A percentile compares a stretch with the other conserved stretches of the same genome.
Conservation (phyloP, 2,797 vertebrate genomes). For the Periophthalmus magnuspinnatus region DNA sequence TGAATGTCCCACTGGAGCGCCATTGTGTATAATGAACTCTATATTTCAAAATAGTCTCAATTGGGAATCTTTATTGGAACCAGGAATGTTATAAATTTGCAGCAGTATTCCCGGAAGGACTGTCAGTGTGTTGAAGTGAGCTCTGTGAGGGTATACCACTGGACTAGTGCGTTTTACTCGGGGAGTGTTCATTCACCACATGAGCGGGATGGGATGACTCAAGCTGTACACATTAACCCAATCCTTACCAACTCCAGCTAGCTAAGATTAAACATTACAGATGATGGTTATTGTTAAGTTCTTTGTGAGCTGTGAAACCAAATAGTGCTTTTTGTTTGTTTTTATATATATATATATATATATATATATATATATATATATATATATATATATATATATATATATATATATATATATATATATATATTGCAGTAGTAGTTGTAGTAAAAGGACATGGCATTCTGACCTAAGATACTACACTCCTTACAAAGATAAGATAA, state of each 20-base stretch:
- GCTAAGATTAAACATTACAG: conserved; percentile 15
- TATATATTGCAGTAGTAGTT: too few relatives aligned
- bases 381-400: too few relatives aligned
- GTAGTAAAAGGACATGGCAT: too few relatives aligned
- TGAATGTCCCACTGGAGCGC: background rate
- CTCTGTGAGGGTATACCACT: conserved; percentile 33
- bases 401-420: too few relatives aligned
- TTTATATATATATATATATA: too few relatives aligned
- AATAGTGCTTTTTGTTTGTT: too few relatives aligned
- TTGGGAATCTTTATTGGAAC: conserved; percentile 5
- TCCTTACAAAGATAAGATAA: too few relatives aligned
- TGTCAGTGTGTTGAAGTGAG: conserved; percentile 34
- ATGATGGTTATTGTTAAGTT: background rate
- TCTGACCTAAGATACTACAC: too few relatives aligned
- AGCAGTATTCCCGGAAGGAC: conserved; percentile 53
- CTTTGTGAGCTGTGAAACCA: background rate
- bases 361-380: too few relatives aligned
- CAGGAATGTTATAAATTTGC: background rate
- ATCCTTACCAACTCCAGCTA: conserved; percentile 52
- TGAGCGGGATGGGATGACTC: conserved; percentile 53
- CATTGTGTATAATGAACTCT: background rate
- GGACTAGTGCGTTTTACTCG: conserved; percentile 43
- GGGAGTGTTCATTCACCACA: conserved; percentile 49
- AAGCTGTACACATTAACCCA: conserved; percentile 61
- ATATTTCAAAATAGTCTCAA: background rate